Percentiles rank a stretch among this genome's conserved stretches.
These are phyloP conservation scores for Vannuccia rotundouncinata DNA, from an alignment of 2,888 invertebrate species.

Conservation along the genomic window DNA sequence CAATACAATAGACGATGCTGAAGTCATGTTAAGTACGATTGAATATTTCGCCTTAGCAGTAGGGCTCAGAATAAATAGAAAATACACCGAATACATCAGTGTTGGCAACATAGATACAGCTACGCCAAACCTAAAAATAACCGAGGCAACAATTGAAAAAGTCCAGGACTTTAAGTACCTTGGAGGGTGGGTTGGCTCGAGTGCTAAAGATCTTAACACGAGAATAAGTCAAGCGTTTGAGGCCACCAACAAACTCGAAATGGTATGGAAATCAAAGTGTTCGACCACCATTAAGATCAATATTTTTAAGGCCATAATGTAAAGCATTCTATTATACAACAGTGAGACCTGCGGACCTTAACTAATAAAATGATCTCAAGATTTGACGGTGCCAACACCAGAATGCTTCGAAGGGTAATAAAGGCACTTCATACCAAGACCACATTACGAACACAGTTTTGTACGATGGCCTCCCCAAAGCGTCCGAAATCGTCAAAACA, in stretches of 20 bases:
- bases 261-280: constrained; percentile 19
- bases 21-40: too few relatives aligned
- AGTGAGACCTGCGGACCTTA: constrained; percentile 26
- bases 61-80: too few relatives aligned
- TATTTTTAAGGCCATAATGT: constrained; percentile 17
- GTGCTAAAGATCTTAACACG: constrained; percentile 26
- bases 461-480: constrained; percentile 22
- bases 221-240: constrained; percentile 26
- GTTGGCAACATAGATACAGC: constrained; percentile 20
- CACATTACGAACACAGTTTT: constrained; percentile 18
- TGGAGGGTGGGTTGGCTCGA: constrained; percentile 13
- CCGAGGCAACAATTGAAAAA: constrained; percentile 14
- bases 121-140: constrained; percentile 23
- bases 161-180: constrained; percentile 26
- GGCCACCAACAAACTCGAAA: constrained; percentile 20
- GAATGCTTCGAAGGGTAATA: constrained; percentile 26
- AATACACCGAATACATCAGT: not conserved
- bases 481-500: not conserved
- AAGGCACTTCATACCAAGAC: constrained; percentile 12
- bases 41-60: too few relatives aligned
- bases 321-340: constrained; percentile 24
- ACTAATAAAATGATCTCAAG: constrained; percentile 16
- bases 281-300: constrained; percentile 19
- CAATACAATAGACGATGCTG: too few relatives aligned
- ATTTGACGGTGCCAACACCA: constrained; percentile 20